Conservation (phyloP, 2,113 vertebrate genomes). For the Colius striatus region DNA sequence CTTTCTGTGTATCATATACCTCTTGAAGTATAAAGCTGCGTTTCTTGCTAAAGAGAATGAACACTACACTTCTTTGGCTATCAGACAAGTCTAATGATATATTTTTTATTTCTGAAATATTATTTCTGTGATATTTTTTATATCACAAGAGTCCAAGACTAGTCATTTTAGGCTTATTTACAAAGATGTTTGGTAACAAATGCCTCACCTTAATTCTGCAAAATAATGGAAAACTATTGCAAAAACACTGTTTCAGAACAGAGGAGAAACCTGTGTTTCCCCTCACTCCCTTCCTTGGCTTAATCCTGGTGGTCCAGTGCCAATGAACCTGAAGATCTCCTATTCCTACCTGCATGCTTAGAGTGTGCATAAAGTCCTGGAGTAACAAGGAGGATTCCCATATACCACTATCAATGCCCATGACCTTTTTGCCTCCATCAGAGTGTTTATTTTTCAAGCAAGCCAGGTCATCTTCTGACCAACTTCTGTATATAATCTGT, state of each 20-base stretch:
- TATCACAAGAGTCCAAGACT: not conserved
- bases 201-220: not conserved
- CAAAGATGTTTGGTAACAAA: not conserved
- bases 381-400: not conserved
- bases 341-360: not conserved
- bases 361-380: not conserved
- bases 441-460: not conserved
- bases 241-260: not conserved
- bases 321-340: not conserved
- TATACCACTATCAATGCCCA: not conserved
- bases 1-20: not conserved
- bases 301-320: not conserved
- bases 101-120: not conserved
- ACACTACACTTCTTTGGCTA: not conserved
- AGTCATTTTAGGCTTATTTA: not conserved
- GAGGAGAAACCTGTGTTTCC: not conserved
- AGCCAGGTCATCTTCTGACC: not conserved
- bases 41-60: not conserved
- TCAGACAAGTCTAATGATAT: not conserved
- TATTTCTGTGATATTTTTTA: not conserved
- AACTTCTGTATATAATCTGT: not conserved
- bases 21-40: not conserved
- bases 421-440: not conserved
- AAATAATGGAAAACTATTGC: not conserved
- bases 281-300: not conserved